Evolutionary conservation across 2,797 vertebrate species (phyloP).

Genomic region (Hephaestus fuliginosus): DNA sequence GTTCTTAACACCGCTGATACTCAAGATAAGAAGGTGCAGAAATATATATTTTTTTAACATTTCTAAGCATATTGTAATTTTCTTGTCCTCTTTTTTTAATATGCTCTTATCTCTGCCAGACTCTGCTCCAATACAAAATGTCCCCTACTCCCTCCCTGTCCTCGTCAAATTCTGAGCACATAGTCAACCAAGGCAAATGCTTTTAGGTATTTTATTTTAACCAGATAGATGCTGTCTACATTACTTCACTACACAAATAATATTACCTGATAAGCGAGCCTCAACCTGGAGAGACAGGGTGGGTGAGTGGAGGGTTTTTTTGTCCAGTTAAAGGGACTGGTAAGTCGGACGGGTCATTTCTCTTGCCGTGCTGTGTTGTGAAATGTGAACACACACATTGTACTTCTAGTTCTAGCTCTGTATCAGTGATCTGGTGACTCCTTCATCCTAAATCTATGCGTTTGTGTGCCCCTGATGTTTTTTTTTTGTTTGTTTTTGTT

Average conservation of each 20-base stretch:
- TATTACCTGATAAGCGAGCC: neutral
- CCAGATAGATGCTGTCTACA: neutral
- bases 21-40: constrained; percentile 25
- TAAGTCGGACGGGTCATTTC: neutral
- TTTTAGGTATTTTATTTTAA: constrained; percentile 22
- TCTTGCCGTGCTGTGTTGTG: neutral
- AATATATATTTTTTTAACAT: constrained; percentile 14
- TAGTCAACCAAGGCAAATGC: constrained; percentile 5
- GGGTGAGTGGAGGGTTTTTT: constrained; percentile 6
- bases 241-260: constrained; percentile 9
- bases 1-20: constrained; percentile 23
- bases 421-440: constrained; percentile 8
- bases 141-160: constrained; percentile 17
- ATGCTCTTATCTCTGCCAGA: constrained; percentile 57
- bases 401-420: constrained; percentile 12
- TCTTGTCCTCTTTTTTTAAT: constrained; percentile 34
- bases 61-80: constrained; percentile 39
- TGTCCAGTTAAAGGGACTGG: neutral
- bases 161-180: constrained; percentile 27
- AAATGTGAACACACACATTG: neutral
- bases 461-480: neutral
- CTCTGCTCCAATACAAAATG: constrained; percentile 39
- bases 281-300: constrained; percentile 1
- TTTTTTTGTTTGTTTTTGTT: neutral
- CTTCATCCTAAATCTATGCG: constrained; percentile 4